Evolutionary conservation across 2,888 invertebrate species (phyloP).

Genomic region (Dynastes hyllus): DNA sequence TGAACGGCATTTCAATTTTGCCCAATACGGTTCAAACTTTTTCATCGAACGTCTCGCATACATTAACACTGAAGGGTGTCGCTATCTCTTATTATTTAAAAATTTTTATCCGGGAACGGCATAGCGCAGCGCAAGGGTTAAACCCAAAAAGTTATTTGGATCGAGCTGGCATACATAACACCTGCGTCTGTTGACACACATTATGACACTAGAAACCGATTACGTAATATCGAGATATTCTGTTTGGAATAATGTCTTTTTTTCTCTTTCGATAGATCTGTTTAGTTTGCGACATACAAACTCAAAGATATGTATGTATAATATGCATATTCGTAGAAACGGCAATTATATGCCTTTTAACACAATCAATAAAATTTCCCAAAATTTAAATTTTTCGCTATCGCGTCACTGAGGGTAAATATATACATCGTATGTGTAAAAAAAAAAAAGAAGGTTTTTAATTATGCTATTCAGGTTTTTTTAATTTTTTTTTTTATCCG

Average conservation of each 20-base stretch:
- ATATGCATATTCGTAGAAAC: background rate
- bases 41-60: background rate
- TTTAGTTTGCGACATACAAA: background rate
- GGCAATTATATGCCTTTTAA: background rate
- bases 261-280: background rate
- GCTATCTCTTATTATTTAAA: background rate
- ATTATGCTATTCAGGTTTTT: no score
- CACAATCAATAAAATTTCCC: conserved; percentile 1
- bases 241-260: background rate
- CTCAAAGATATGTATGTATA: background rate
- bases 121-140: no score
- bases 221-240: conserved; percentile 16
- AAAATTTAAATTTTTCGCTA: background rate
- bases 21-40: no score
- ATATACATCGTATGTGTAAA: no score
- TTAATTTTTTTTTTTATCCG: no score
- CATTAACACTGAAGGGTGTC: background rate
- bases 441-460: no score
- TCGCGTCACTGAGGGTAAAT: no score
- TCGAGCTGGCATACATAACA: background rate
- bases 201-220: conserved; percentile 21
- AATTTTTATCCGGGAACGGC: no score
- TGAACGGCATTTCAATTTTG: no score
- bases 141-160: no score
- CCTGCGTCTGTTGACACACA: conserved; percentile 27